phyloP scores from a whole-genome alignment of 2,113 vertebrate species.

The Buteo buteo region DNA sequence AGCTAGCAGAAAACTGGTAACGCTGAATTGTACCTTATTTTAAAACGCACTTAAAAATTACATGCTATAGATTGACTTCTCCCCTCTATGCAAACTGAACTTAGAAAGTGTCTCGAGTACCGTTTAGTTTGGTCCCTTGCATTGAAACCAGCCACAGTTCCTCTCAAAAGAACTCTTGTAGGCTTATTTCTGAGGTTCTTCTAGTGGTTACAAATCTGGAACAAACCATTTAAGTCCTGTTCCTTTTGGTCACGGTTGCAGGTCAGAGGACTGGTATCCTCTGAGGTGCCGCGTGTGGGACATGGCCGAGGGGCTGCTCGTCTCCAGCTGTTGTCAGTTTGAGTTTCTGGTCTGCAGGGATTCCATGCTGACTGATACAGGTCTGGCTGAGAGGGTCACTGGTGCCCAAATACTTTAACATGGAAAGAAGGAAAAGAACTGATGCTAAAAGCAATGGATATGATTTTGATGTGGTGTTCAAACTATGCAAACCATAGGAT shows the following conservation, averaged over 20 bases:
- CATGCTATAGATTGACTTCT: background rate
- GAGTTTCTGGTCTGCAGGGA: background rate
- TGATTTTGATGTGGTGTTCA: background rate
- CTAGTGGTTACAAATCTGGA: background rate
- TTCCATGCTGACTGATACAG: background rate
- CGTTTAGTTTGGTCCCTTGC: background rate
- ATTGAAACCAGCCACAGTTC: background rate
- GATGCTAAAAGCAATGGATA: background rate
- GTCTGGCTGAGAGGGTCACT: background rate
- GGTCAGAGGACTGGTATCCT: background rate
- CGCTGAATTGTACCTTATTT: background rate
- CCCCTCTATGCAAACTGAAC: background rate
- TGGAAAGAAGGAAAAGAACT: background rate
- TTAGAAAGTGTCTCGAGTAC: background rate
- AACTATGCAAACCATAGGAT: background rate
- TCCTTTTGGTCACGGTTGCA: background rate
- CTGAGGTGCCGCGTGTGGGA: background rate
- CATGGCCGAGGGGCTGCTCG: background rate
- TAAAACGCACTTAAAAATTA: background rate
- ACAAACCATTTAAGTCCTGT: background rate
- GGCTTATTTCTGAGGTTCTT: background rate
- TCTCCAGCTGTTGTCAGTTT: background rate
- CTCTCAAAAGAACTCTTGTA: background rate
- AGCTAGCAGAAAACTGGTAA: background rate
- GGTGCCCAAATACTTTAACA: background rate